Evolutionary conservation across 2,797 vertebrate species (phyloP), one percentile per base, ranked within the genome.

Genomic region (Anabas testudineus): DNA sequence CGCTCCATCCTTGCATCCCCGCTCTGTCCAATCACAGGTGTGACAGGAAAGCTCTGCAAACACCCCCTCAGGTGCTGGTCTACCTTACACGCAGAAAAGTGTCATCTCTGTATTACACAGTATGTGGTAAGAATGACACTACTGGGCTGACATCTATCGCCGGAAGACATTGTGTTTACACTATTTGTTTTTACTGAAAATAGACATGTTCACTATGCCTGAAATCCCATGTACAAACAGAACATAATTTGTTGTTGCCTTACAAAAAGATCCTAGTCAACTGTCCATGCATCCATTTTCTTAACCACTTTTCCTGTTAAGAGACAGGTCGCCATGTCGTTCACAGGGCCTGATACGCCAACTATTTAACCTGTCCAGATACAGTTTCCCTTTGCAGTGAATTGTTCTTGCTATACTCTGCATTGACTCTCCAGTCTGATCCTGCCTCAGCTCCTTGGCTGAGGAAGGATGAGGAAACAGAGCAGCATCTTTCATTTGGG

Each of bases 11-110:
- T 61, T 37, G 59, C 70, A 67, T 84, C 74, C 42, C 26, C 28
- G 34, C 64, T 68, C 65, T 52, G 72, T 60, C 80, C 86, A 62
- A 78, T 81, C 80, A 68, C 58, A 57, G 71, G 58, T 34, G 13
- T 75, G 71, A 84, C 81, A 84, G 67, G 16, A 39, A 48, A 56
- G 66, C 69, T 71, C 63, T 26, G 74, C 49, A 78, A 83, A 81
- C 77, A 60, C 77, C 80, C 79, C 85, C 80, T 72, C 82, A 83
- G 77, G 76, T 84, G 76, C 65, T 48, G 60, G 66, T 75, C 74
- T 76, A 69, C 78, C 81, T 83, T 57, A 74, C 65, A 48, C 64
- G 61, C 76, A 65, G 64, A 72, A 74, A 81, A 71, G 53, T 69
- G 63, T 53, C 63, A 47, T 79, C 74, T 71, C 73, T 81, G 69